These are phyloP conservation scores for Gorilla gorilla DNA, from an alignment of 2,113 vertebrate species.

Conservation along the genomic window DNA sequence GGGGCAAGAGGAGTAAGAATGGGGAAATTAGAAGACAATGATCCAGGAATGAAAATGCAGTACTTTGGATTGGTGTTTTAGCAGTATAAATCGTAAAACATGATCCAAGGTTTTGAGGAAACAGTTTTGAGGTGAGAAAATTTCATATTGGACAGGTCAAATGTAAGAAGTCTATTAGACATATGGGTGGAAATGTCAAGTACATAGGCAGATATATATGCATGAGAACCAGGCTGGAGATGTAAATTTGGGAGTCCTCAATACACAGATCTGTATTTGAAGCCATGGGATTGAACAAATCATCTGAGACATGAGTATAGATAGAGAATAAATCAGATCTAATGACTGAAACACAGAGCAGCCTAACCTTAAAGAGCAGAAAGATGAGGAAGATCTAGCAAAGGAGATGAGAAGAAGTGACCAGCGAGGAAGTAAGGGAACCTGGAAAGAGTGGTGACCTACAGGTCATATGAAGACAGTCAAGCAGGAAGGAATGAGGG, in stretches of 20 bases:
- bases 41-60: background rate
- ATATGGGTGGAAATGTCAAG: background rate
- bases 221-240: background rate
- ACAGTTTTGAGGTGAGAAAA: background rate
- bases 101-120: background rate
- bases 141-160: background rate
- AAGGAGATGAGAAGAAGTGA: background rate
- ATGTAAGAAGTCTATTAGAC: background rate
- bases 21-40: background rate
- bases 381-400: background rate
- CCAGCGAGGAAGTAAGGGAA: background rate
- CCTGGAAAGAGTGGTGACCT: background rate
- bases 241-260: background rate
- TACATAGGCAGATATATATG: background rate
- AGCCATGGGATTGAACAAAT: background rate
- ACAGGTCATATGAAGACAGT: background rate
- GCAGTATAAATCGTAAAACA: background rate
- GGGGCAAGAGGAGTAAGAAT: background rate
- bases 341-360: background rate
- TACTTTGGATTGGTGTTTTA: background rate
- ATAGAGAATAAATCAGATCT: background rate
- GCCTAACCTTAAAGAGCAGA: background rate
- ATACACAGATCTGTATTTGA: background rate
- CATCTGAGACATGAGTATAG: background rate
- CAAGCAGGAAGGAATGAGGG: background rate